Base-by-base conservation (phyloP, 2,888 invertebrate species). In the Meiosimyza platycephala region DNA sequence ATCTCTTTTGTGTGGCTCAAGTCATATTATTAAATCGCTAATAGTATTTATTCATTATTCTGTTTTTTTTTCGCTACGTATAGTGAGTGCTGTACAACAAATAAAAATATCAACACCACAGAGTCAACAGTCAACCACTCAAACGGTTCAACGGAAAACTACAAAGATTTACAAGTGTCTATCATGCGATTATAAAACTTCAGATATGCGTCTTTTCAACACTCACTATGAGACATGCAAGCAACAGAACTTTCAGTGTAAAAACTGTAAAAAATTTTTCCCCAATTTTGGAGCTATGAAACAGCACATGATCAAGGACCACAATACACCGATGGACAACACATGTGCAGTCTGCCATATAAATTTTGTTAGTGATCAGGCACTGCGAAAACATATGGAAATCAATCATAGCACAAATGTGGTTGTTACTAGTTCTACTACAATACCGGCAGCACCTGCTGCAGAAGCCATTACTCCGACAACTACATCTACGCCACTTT, bases 121-220 rank as follows among this genome's bases (percentile, higher is more conserved):
- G 65, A 79, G 78, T 70, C 80, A 80, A 33, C 76, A 77, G 28
- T 74, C 75, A 66, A 74, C 74, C 48, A 80, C 82, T 60, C 84
- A 84, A 79, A 82, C 80, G 50, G 79, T 80, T 28, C 84, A 84
- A 65, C 82, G 85, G 5, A 84, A 84, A 78, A 84, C 85, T 48
- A 86, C 86, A 57, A 87, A 87, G 79, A 84, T 88, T 3, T 88
- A 87, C 74, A 88, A 88, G 79, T 88, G 88, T 78, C 82, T 86
- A 65, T 83, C 85, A 13, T 88, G 88, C 76, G 87, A 87, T 63
- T 88, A 87, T 72, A 88, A 88, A 79, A 88, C 88, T 62, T 84
- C 85, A 3, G 88, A 88, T 76, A 83, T 87, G 80, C 85, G 86
- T 73, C 79, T 85, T 18, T 88, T 88, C 60, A 87, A 87, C 72